phyloP scores from a whole-genome alignment of 2,888 invertebrate species.

The Pyrrhosoma nymphula region DNA sequence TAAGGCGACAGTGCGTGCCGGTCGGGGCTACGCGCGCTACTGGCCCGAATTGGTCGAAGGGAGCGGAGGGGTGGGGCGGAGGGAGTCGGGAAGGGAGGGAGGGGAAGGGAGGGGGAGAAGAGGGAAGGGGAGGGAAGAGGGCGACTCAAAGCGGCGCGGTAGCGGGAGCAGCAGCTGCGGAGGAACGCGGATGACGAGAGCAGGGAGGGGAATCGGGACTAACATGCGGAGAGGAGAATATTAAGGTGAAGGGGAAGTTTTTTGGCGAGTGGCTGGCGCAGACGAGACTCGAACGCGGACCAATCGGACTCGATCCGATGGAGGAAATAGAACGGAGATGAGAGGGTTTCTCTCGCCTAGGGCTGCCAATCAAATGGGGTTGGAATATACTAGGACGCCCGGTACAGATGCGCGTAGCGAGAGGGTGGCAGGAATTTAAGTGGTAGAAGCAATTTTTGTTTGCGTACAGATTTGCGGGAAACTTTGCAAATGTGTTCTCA shows the following conservation, averaged over 20 bases:
- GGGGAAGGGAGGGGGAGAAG: background rate
- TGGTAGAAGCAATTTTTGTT: too few relatives aligned
- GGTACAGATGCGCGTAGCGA: too few relatives aligned
- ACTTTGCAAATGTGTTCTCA: too few relatives aligned
- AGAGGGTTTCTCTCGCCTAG: too few relatives aligned
- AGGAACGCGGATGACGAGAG: background rate
- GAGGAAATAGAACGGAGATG: too few relatives aligned
- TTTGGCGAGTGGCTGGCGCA: background rate
- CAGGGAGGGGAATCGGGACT: background rate
- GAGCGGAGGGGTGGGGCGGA: background rate
- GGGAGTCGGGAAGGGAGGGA: background rate
- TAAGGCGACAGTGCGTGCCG: conserved; percentile 27
- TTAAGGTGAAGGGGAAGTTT: too few relatives aligned
- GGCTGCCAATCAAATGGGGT: too few relatives aligned
- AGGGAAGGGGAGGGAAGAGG: background rate
- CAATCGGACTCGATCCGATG: background rate
- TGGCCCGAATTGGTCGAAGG: conserved; percentile 22
- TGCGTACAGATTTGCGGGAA: too few relatives aligned
- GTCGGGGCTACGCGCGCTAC: conserved; percentile 59
- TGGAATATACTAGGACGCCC: too few relatives aligned
- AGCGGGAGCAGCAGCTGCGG: background rate
- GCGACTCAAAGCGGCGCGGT: background rate
- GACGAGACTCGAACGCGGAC: background rate
- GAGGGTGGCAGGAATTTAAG: too few relatives aligned
- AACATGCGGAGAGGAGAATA: background rate